Conservation (phyloP, 2,797 vertebrate species). For the Arremon brunneinucha region DNA sequence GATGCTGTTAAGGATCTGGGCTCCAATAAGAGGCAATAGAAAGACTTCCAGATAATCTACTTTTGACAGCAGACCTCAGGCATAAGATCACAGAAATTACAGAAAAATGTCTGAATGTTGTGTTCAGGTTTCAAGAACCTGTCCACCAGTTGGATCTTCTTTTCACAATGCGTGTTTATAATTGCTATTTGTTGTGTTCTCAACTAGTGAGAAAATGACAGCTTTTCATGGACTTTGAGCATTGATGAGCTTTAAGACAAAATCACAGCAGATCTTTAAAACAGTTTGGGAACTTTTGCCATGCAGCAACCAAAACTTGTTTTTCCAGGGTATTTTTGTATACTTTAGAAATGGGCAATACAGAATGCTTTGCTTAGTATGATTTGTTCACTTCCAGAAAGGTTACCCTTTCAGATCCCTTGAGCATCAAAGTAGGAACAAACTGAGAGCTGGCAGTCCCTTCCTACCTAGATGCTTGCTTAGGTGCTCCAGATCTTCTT, state of each 20-base stretch:
- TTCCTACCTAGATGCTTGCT: neutral
- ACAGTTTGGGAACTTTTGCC: neutral
- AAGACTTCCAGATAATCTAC: neutral
- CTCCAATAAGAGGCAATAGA: neutral
- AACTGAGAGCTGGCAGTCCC: neutral
- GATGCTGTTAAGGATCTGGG: neutral
- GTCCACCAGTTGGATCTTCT: neutral
- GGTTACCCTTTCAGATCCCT: neutral
- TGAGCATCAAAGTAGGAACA: neutral
- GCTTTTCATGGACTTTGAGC: neutral
- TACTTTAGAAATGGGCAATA: neutral
- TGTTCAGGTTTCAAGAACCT: neutral
- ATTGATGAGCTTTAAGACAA: neutral
- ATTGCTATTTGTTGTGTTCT: neutral
- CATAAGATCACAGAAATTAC: neutral
- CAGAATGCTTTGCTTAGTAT: neutral
- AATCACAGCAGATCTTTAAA: neutral
- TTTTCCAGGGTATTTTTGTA: neutral
- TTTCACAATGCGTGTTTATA: neutral
- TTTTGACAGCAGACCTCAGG: neutral
- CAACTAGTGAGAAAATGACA: neutral
- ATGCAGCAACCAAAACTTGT: neutral
- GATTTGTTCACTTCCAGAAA: neutral
- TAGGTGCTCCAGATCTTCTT: neutral
- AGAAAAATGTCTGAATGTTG: neutral